These are phyloP conservation scores for Nezara viridula DNA, from an alignment of 2,888 invertebrate species.

Conservation along the genomic window DNA sequence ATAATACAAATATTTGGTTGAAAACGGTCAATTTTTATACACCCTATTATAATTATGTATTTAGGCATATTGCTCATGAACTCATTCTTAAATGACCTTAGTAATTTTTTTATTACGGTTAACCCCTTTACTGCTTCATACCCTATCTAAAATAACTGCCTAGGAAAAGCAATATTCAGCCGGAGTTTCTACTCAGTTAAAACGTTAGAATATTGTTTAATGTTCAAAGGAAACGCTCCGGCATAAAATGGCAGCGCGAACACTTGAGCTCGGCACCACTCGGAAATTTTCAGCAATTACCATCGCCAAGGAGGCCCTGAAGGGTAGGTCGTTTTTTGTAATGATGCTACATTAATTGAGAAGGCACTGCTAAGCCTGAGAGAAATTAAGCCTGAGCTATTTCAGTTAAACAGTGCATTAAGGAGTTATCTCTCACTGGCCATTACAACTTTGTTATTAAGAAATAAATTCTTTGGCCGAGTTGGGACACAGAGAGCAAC, in stretches of 20 bases:
- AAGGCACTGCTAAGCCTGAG: neutral
- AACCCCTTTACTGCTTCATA: neutral
- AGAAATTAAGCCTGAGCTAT: slow-evolving; percentile 22
- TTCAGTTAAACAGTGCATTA: slow-evolving; percentile 49
- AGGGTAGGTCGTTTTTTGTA: slow-evolving; percentile 21
- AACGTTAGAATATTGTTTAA: neutral
- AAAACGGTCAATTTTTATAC: no score
- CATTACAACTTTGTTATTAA: slow-evolving; percentile 55
- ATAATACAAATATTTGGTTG: no score
- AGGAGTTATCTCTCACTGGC: slow-evolving; percentile 48
- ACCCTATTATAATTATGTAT: no score
- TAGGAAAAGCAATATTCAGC: neutral
- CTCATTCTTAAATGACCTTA: no score
- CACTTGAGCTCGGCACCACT: neutral
- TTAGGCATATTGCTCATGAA: no score
- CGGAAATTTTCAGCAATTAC: neutral
- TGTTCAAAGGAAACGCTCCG: neutral
- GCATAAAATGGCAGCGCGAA: neutral
- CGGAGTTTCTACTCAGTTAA: neutral
- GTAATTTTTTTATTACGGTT: neutral
- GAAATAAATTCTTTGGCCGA: slow-evolving; percentile 52
- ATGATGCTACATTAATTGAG: slow-evolving; percentile 44
- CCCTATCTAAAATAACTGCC: neutral
- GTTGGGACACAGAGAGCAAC: slow-evolving; percentile 25
- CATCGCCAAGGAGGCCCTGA: neutral